Evolutionary conservation across 2,113 vertebrate species (phyloP).

Genomic region (Tupaia tana): DNA sequence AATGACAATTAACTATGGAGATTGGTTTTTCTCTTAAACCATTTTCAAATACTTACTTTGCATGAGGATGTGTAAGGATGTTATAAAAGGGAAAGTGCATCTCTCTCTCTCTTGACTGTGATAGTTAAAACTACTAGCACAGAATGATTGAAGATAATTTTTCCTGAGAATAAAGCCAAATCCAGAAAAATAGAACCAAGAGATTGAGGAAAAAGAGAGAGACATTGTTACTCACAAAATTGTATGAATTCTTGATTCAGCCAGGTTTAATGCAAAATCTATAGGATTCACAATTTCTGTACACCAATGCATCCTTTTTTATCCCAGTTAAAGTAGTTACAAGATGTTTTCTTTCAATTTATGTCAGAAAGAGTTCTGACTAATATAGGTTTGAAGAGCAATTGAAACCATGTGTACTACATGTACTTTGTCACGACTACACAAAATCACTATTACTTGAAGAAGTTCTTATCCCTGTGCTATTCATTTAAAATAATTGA

Average conservation of each 20-base stretch:
- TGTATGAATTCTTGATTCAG: neutral
- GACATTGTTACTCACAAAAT: neutral
- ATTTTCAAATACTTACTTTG: slow-evolving; percentile 21
- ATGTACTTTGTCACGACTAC: neutral
- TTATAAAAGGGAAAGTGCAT: neutral
- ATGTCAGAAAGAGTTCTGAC: neutral
- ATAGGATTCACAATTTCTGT: neutral
- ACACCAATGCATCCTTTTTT: neutral
- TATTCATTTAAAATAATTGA: neutral
- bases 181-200: neutral
- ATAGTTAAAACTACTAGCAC: neutral
- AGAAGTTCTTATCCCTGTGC: neutral
- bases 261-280: neutral
- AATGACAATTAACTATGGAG: neutral
- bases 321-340: neutral
- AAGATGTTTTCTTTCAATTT: neutral
- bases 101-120: neutral
- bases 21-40: neutral
- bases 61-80: neutral
- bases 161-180: slow-evolving; percentile 6
- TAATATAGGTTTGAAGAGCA: slow-evolving; percentile 30
- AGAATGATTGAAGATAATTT: neutral
- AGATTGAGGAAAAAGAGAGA: neutral
- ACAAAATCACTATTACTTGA: neutral
- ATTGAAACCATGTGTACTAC: neutral